Evolutionary conservation across 2,888 invertebrate genomes (phyloP), one percentile per base, ranked within the genome.

Genomic region (Pandemis cinnamomeana): DNA sequence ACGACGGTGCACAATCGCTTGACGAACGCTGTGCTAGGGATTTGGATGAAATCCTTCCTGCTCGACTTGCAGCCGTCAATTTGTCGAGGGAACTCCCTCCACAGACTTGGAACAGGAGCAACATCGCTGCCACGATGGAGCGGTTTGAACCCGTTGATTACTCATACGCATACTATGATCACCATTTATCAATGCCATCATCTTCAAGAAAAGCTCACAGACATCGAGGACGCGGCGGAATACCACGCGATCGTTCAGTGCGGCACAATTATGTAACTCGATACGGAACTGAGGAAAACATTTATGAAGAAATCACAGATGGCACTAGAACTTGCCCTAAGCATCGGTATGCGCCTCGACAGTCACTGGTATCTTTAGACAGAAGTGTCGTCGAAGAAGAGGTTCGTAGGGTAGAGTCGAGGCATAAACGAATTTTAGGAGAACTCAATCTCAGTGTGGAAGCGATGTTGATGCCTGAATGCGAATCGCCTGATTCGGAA

Each of bases 391-490:
- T 98, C 53, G 97, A 97, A 84, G 97, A 97, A 87, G 98, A 98
- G 90, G 96, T 97, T 71, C 95, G 97, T 69, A 95, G 97, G 78
- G 98, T 98, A 67, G 97, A 98, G 88, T 96, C 96, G 78, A 95
- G 97, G 72, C 98, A 98, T 90, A 96, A 96, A 82, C 95, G 97
- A 85, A 97, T 98, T 80, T 95, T 98, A 78, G 98, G 97, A 62
- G 97, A 98, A 89, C 93, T 98, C 75, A 98, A 98, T 94, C 95
- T 98, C 76, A 97, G 98, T 81, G 97, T 97, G 62, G 98, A 98
- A 91, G 98, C 97, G 63, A 98, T 98, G 97, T 91, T 98, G 79
- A 98, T 98, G 98, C 98, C 98, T 20, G 96, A 96, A 83, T 95
- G 95, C 77, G 95, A 95, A 91, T 96, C 95, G 79, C 95, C 95